Percentiles rank a stretch among this genome's conserved stretches.
Conservation (phyloP, 2,888 invertebrate species). For the Stegana nigrithorax region DNA sequence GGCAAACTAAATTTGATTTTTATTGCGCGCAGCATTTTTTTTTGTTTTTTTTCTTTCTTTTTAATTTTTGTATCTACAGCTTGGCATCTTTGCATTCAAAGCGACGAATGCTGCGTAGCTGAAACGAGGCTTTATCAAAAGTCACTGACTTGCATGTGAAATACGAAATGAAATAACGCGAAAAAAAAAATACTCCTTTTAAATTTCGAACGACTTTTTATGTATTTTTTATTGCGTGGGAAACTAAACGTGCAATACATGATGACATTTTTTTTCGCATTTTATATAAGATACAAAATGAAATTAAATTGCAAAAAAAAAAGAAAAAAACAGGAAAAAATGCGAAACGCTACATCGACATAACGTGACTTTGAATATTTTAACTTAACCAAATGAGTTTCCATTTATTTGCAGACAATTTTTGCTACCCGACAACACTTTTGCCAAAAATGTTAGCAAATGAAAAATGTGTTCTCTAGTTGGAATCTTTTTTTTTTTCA, state of each 20-base stretch:
- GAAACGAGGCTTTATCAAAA: not conserved
- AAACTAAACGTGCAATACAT: constrained; percentile 13
- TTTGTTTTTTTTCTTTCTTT: not conserved
- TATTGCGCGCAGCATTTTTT: not conserved
- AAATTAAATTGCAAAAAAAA: not conserved
- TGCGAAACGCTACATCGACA: constrained; percentile 2
- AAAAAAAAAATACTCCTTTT: not conserved
- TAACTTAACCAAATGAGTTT: constrained; percentile 21
- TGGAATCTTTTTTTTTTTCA: not conserved
- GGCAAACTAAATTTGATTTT: constrained; percentile 14
- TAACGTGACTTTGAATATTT: constrained; percentile 42
- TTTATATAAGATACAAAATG: not conserved
- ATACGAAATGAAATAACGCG: not conserved
- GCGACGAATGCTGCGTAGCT: too few relatives aligned
- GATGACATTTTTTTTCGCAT: constrained; percentile 8
- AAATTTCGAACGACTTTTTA: constrained; percentile 5
- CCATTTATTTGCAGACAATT: constrained; percentile 1
- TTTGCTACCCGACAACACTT: constrained; percentile 1
- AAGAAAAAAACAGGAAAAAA: constrained; percentile 13
- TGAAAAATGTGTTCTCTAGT: not conserved
- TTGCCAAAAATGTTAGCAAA: not conserved
- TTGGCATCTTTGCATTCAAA: constrained; percentile 8
- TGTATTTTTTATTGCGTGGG: constrained; percentile 15
- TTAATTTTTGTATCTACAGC: not conserved
- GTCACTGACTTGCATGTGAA: constrained; percentile 7